Evolutionary conservation across 2,888 invertebrate species (phyloP).

Genomic region (Schrankia costaestrigalis): DNA sequence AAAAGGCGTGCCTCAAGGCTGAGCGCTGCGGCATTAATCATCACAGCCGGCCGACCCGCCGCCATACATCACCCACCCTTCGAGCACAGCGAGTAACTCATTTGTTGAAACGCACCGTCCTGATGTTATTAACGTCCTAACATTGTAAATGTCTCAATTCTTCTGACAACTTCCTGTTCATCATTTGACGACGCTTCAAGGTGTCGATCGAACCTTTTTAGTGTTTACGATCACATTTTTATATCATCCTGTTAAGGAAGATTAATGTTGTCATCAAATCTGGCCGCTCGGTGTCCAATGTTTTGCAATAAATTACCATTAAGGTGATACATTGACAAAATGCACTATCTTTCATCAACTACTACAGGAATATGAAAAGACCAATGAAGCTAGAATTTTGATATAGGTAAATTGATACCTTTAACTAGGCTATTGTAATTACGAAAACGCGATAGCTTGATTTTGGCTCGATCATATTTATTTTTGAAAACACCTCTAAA

Average conservation of each 20-base stretch:
- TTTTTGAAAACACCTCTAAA: too few relatives aligned
- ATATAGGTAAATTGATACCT: too few relatives aligned
- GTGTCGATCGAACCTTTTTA: slow-evolving; percentile 47
- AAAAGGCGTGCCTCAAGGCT: slow-evolving; percentile 42
- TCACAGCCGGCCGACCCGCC: slow-evolving; percentile 44
- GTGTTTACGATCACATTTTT: slow-evolving; percentile 48
- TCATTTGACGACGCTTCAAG: slow-evolving; percentile 52
- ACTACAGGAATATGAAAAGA: too few relatives aligned
- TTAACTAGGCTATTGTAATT: too few relatives aligned
- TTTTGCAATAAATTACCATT: slow-evolving; percentile 76
- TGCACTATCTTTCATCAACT: too few relatives aligned
- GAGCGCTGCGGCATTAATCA: slow-evolving; percentile 61
- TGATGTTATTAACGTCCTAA: slow-evolving; percentile 63
- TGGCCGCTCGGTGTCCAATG: slow-evolving; percentile 49
- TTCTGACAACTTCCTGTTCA: slow-evolving; percentile 65
- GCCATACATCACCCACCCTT: slow-evolving; percentile 65
- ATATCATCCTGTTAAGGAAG: slow-evolving; percentile 62
- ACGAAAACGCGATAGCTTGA: too few relatives aligned
- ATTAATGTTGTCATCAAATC: slow-evolving; percentile 70
- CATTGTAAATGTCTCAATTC: slow-evolving; percentile 72
- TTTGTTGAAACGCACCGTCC: slow-evolving; percentile 60
- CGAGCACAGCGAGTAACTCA: slow-evolving; percentile 55
- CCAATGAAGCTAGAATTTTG: too few relatives aligned
- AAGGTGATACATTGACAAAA: too few relatives aligned
- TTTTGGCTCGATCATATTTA: too few relatives aligned